phyloP scores from a whole-genome alignment of 2,113 vertebrate genomes.

The Argyrosomus japonicus region DNA sequence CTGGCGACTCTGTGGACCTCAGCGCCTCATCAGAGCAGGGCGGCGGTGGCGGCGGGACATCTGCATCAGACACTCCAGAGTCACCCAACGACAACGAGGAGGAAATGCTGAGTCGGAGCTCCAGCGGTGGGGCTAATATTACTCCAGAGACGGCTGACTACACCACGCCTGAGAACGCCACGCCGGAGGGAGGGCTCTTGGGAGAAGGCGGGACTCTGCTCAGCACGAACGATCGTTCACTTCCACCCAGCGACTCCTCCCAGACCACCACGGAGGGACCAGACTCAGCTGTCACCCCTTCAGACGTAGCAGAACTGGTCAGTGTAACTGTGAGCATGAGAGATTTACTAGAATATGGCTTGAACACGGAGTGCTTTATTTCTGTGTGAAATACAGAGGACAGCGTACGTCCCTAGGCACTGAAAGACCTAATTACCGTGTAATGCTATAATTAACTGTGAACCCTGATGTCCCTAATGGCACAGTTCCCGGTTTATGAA shows the following conservation, averaged over 20 bases:
- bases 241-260: constrained; percentile 95
- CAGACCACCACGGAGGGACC: constrained; percentile 99
- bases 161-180: constrained; percentile 73
- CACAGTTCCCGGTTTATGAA: neutral
- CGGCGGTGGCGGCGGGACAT: constrained; percentile 81
- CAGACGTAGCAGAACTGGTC: constrained; percentile 97
- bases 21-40: constrained; percentile 87
- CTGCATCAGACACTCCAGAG: constrained; percentile 78
- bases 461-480: neutral
- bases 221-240: constrained; percentile 81
- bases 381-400: constrained; percentile 11
- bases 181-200: constrained; percentile 68
- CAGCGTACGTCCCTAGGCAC: constrained; percentile 1
- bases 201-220: constrained; percentile 56
- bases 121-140: constrained; percentile 89
- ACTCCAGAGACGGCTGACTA: constrained; percentile 85
- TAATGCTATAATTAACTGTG: constrained; percentile 17
- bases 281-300: constrained; percentile 96
- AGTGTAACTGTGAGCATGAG: constrained; percentile 77
- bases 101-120: constrained; percentile 91
- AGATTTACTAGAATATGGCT: constrained; percentile 2
- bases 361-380: neutral
- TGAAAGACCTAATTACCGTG: constrained; percentile 22
- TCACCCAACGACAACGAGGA: constrained; percentile 80
- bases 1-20: constrained; percentile 91